Base-by-base conservation (phyloP, 2,797 vertebrate species). In the Caiman crocodilus region DNA sequence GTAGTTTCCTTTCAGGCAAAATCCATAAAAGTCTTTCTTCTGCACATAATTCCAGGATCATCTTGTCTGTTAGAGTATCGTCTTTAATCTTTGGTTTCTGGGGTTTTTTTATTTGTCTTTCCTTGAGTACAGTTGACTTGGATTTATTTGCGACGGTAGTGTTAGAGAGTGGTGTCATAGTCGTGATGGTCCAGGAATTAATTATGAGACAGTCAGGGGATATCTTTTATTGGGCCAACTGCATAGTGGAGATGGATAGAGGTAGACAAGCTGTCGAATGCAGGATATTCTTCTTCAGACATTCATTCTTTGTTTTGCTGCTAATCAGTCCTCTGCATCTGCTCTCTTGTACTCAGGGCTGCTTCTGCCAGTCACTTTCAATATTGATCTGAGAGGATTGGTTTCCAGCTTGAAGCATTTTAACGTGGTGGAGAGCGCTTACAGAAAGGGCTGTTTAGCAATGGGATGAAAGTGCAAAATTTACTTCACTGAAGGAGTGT, bases 61-160 rank as follows among this genome's bases (percentile, higher is more conserved):
- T 96, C 94, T 94, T 79, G 96, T 42, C 94, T 91, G 95, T 92
- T 95, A 94, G 86, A 92, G 95, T 95, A 95, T 8, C 16, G 89
- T 97, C 93, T 97, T 93, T 96, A 95, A 95, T 95, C 35, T 95
- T 89, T 95, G 96, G 95, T 97, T 97, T 83, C 95, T 95, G 93
- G 92, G 93, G 92, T 94, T 96, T 95, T 93, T 88, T 90, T 93
- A 92, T 56, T 1, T 69, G 64, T 55, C 83, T 79, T 76, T 95
- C 88, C 7, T 60, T 4, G 78, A 58, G 63, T 85, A 93, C 42
- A 60, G 93, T 75, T 91, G 65, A 82, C 42, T 87, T 78, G 75
- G 69, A 89, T 94, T 92, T 57, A 93, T 95, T 96, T 95, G 42
- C 42, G 42, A 50, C 6, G 42, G 42, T 50, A 50, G 42, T 50